Conservation (phyloP, 1,140 invertebrate species). For the Drosophila bifasciata region DNA sequence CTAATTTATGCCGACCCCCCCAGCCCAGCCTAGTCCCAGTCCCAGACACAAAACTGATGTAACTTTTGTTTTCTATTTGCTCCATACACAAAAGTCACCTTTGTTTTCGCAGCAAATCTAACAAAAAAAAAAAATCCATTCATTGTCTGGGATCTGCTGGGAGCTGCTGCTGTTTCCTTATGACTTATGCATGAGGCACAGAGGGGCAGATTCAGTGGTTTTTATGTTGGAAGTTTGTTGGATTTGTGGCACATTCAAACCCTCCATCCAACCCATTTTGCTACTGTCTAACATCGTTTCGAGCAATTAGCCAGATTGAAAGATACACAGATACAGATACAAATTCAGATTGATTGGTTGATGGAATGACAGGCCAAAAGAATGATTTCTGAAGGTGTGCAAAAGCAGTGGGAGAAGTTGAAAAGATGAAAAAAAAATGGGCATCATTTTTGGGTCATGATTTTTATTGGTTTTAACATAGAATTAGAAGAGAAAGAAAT, state of each 20-base stretch:
- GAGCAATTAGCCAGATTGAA: slow-evolving; percentile 33
- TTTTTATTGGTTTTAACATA: too few relatives aligned
- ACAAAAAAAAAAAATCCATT: slow-evolving; percentile 48
- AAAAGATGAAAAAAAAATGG: too few relatives aligned
- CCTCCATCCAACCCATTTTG: slow-evolving; percentile 6
- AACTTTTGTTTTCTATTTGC: slow-evolving; percentile 77
- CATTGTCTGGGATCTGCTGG: slow-evolving; percentile 20
- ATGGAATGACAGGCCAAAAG: slow-evolving; percentile 7
- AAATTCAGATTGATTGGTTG: background rate
- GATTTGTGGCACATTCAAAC: slow-evolving; percentile 1
- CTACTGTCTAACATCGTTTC: slow-evolving; percentile 30
- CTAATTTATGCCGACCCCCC: slow-evolving; percentile 76
- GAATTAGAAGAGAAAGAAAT: too few relatives aligned
- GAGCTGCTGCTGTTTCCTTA: slow-evolving; percentile 64
- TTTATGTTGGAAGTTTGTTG: slow-evolving; percentile 35
- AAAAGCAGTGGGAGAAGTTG: too few relatives aligned
- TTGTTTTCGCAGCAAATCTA: slow-evolving; percentile 73
- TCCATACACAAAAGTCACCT: slow-evolving; percentile 63
- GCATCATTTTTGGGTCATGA: too few relatives aligned
- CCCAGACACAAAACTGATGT: slow-evolving; percentile 57
- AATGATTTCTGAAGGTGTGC: too few relatives aligned
- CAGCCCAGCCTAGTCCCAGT: background rate
- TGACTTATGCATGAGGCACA: slow-evolving; percentile 68
- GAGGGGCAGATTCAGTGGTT: background rate
- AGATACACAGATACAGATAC: slow-evolving; percentile 4